Evolutionary conservation across 2,797 vertebrate species (phyloP).

Genomic region (Centropyge bicolor): DNA sequence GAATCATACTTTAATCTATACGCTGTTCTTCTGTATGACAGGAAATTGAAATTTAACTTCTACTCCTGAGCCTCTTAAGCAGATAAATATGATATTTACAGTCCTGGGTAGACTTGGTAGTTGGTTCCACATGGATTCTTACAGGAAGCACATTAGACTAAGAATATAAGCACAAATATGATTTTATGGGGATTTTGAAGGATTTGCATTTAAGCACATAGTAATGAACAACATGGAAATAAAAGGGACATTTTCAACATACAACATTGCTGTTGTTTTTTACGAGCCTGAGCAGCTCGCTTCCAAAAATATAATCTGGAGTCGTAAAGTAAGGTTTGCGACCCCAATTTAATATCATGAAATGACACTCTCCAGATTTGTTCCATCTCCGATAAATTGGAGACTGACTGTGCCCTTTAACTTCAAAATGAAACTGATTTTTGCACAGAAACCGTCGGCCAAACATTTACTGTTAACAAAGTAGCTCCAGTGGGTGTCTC

Average conservation of each 20-base stretch:
- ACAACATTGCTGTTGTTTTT: neutral
- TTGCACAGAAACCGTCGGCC: slow-evolving; percentile 6
- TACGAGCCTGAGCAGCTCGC: slow-evolving; percentile 16
- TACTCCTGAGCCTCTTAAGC: slow-evolving; percentile 1
- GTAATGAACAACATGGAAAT: slow-evolving; percentile 48
- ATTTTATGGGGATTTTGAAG: slow-evolving; percentile 61
- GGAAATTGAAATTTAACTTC: slow-evolving; percentile 2
- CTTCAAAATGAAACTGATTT: slow-evolving; percentile 20
- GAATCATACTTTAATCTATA: slow-evolving; percentile 4
- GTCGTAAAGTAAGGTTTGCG: slow-evolving; percentile 16
- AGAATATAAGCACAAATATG: slow-evolving; percentile 38
- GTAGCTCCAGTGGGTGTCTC: slow-evolving; percentile 17
- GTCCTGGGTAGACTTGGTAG: neutral
- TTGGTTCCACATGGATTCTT: slow-evolving; percentile 32
- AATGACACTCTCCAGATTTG: neutral
- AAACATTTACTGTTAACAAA: slow-evolving; percentile 20
- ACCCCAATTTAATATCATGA: neutral
- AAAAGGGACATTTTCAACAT: slow-evolving; percentile 25
- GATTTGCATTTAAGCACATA: slow-evolving; percentile 54
- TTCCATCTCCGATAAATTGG: slow-evolving; percentile 1
- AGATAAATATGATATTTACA: slow-evolving; percentile 29
- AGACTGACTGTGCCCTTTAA: neutral
- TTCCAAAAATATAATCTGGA: slow-evolving; percentile 26
- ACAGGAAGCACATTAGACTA: slow-evolving; percentile 27
- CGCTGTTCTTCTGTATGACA: slow-evolving; percentile 12